Evolutionary conservation across 2,888 invertebrate species (phyloP).

Genomic region (Nebria salina): DNA sequence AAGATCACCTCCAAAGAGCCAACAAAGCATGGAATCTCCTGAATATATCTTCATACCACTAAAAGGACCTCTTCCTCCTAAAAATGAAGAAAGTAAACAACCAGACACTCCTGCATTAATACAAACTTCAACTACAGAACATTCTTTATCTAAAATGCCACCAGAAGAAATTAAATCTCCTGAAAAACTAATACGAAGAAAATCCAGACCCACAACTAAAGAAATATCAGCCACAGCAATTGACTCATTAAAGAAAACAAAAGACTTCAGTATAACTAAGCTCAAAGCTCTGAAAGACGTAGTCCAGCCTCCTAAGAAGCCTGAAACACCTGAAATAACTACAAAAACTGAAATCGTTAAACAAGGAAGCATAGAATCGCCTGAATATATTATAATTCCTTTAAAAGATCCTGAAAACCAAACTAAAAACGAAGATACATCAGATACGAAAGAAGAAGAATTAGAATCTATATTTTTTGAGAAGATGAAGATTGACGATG

Average conservation of each 20-base stretch:
- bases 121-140: conserved; percentile 2
- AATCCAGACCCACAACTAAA: neutral
- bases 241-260: conserved; percentile 34
- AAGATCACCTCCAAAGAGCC: conserved; percentile 7
- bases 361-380: neutral
- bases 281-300: conserved; percentile 33
- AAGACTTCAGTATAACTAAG: conserved; percentile 32
- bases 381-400: neutral
- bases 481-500: neutral
- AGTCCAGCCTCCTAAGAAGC: conserved; percentile 29
- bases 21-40: conserved; percentile 30
- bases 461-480: neutral
- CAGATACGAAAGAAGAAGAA: neutral
- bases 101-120: neutral
- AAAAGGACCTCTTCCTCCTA: neutral
- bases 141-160: neutral
- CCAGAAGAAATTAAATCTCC: neutral
- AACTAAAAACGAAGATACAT: neutral
- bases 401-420: neutral
- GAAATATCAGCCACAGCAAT: conserved; percentile 19
- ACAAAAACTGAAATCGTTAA: neutral
- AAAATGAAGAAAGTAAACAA: conserved; percentile 5
- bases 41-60: conserved; percentile 42
- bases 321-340: conserved; percentile 27
- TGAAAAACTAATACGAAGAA: conserved; percentile 18